Evolutionary conservation across 2,797 vertebrate species (phyloP).

Genomic region (Sebastes vulpes): DNA sequence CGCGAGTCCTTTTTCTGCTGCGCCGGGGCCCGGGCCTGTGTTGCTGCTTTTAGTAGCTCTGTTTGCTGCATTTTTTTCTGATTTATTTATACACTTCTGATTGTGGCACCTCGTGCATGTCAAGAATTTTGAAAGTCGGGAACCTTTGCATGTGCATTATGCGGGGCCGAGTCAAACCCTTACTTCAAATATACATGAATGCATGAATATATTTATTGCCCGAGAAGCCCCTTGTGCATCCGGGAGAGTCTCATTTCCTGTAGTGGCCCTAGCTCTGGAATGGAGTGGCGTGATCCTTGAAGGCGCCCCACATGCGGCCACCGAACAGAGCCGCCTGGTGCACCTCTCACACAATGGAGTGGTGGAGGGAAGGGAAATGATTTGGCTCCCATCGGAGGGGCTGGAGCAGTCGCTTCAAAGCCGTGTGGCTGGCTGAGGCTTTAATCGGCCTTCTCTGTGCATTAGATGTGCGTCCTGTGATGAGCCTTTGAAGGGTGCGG

Average conservation of each 20-base stretch:
- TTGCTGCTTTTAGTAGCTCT: conserved; percentile 62
- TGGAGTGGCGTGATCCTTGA: conserved; percentile 75
- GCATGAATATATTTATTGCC: conserved; percentile 76
- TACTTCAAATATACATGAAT: conserved; percentile 78
- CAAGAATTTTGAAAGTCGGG: conserved; percentile 39
- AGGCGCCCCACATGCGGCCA: conserved; percentile 65
- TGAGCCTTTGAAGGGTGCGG: conserved; percentile 81
- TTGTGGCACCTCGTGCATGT: conserved; percentile 70
- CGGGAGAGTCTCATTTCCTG: conserved; percentile 71
- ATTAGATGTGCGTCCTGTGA: conserved; percentile 82
- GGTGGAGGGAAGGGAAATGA: conserved; percentile 70
- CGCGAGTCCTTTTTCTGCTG: conserved; percentile 23
- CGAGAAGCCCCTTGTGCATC: conserved; percentile 42
- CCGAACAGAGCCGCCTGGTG: conserved; percentile 61
- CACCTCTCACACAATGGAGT: conserved; percentile 60
- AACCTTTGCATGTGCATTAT: conserved; percentile 64
- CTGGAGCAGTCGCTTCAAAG: conserved; percentile 78
- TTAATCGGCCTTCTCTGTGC: conserved; percentile 79
- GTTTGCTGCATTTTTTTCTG: conserved; percentile 69
- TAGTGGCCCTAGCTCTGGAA: conserved; percentile 55
- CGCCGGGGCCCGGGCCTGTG: conserved; percentile 18
- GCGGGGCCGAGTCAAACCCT: conserved; percentile 57
- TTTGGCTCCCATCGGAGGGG: conserved; percentile 68
- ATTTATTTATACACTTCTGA: conserved; percentile 80
- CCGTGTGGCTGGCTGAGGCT: conserved; percentile 61